Conservation (phyloP, 1,140 invertebrate species). For the Drosophila eugracilis region DNA sequence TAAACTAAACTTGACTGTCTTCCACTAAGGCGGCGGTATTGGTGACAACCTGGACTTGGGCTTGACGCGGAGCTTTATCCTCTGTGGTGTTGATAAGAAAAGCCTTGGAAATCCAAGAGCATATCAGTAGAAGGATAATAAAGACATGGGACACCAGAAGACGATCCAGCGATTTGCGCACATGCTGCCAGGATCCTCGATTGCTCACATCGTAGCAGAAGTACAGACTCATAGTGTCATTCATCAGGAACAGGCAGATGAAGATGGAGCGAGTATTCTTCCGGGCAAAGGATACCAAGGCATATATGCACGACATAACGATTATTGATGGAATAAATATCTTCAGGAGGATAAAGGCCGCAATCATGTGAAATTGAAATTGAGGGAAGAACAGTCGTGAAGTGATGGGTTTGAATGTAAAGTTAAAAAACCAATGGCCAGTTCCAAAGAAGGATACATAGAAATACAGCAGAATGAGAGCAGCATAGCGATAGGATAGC, state of each 20-base stretch:
- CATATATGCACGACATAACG: conserved; percentile 85
- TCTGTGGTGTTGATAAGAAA: conserved; percentile 12
- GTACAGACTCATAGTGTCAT: conserved; percentile 90
- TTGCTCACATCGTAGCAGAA: conserved; percentile 93
- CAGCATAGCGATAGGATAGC: conserved; percentile 58
- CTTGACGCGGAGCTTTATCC: neutral
- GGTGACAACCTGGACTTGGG: neutral
- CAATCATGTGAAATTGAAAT: conserved; percentile 96
- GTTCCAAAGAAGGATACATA: conserved; percentile 96
- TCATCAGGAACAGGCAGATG: conserved; percentile 91
- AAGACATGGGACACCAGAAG: conserved; percentile 29
- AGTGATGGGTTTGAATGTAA: conserved; percentile 96
- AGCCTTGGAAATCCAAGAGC: conserved; percentile 16
- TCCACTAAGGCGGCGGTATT: neutral
- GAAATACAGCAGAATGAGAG: conserved; percentile 90
- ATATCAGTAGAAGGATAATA: conserved; percentile 13
- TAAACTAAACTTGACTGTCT: conserved; percentile 14
- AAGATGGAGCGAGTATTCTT: conserved; percentile 85
- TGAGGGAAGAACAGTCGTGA: conserved; percentile 95
- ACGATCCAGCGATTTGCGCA: conserved; percentile 89
- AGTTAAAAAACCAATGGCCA: conserved; percentile 97
- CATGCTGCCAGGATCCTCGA: conserved; percentile 96
- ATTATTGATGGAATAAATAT: conserved; percentile 94
- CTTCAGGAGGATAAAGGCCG: conserved; percentile 93
- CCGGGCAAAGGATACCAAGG: conserved; percentile 32